These are phyloP conservation scores for Leptinotarsa haldemani DNA, from an alignment of 2,888 invertebrate species.

Conservation along the genomic window DNA sequence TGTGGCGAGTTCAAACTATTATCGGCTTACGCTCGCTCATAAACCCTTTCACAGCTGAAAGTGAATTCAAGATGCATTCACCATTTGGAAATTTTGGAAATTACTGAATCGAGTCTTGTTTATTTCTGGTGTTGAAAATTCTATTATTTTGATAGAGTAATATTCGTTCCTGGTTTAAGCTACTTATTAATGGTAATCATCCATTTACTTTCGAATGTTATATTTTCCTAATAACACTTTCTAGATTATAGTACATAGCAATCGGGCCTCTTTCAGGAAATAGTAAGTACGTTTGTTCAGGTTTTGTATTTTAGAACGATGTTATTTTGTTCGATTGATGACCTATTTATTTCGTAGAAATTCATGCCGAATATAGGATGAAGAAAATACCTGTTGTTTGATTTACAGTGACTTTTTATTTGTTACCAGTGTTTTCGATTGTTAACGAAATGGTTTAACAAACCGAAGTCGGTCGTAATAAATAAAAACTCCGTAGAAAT, in stretches of 20 bases:
- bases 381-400: no score
- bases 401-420: no score
- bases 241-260: neutral
- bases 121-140: neutral
- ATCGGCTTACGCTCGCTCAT: neutral
- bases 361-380: no score
- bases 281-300: no score
- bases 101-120: neutral
- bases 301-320: no score
- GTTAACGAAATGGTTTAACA: no score
- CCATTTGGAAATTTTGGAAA: neutral
- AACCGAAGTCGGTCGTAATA: no score
- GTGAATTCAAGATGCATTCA: neutral
- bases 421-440: no score
- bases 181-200: constrained; percentile 24
- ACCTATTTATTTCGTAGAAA: no score
- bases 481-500: no score
- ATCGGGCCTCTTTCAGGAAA: no score
- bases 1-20: neutral
- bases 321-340: no score
- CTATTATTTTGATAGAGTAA: neutral
- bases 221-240: neutral
- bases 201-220: neutral
- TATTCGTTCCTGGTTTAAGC: constrained; percentile 13
- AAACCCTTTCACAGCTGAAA: neutral